Conservation (phyloP, 2,888 invertebrate species). For the Subacronicta megacephala region DNA sequence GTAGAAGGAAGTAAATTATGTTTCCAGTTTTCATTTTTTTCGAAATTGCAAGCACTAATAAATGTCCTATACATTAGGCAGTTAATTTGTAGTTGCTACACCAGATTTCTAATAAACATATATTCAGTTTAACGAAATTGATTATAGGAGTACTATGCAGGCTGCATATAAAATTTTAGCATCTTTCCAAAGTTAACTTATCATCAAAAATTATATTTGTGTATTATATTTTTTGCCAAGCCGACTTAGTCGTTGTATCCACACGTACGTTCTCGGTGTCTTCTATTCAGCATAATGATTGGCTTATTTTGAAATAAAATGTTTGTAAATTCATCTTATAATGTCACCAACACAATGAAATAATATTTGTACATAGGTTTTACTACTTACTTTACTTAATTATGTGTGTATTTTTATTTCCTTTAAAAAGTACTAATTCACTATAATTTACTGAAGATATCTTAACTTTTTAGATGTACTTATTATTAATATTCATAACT, state of each 20-base stretch:
- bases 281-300: conserved; percentile 46
- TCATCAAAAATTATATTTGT: no score
- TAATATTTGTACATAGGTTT: conserved; percentile 22
- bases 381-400: conserved; percentile 21
- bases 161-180: no score
- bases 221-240: conserved; percentile 30
- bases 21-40: not conserved
- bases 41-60: not conserved
- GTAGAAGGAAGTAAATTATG: not conserved
- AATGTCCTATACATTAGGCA: no score
- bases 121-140: no score
- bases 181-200: no score
- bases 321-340: not conserved
- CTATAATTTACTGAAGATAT: no score
- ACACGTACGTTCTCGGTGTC: conserved; percentile 36
- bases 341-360: conserved; percentile 9
- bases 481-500: conserved; percentile 15
- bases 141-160: no score
- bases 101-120: no score
- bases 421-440: conserved; percentile 15
- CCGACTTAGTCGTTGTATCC: conserved; percentile 32
- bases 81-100: no score
- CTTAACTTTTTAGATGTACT: not conserved
- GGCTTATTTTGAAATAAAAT: conserved; percentile 36
- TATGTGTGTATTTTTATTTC: conserved; percentile 15